Evolutionary conservation across 35 echinoderm and acorn worm genomes (phyloP), one percentile per base, ranked within the genome.

Genomic region (Stichopus chloronotus): DNA sequence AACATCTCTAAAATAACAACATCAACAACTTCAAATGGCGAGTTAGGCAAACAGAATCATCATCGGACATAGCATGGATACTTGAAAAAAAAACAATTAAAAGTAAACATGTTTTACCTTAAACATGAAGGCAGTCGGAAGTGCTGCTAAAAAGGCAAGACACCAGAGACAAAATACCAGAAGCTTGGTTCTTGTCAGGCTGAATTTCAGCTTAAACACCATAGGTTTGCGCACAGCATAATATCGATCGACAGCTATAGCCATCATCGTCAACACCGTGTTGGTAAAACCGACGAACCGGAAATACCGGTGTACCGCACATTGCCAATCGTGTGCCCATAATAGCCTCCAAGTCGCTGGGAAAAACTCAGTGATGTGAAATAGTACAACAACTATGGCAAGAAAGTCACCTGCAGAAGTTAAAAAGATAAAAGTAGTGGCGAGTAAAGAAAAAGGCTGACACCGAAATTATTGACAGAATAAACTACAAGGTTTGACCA

Each of bases 281-380:
- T 72, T 85, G 84, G 95, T 96, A 65, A 99, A 99, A 13, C 93
- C 94, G 5, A 96, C 88, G 61, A 96, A 99, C 8, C 97, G 87
- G 7, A 88, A 90, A 55, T 87, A 95, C 6, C 97, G 93, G 78
- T 95, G 95, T 17, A 99, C 13, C 7, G 59, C 43, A 87, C 97
- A 99, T 59, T 96, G 94, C 79, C 86, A 87, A 59, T 96, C 72
- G 17, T 90, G 57, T 6, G 57, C 87, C 97, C 97, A 99, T 25
- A 99, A 69, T 3, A 94, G 7, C 4, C 94, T 92, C 97, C 97
- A 99, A 8, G 95, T 99, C 5, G 13, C 13, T 20, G 93, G 80
- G 81, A 93, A 96, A 63, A 98, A 98, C 52, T 98, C 97, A 1
- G 97, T 98, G 11, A 98, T 90, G 88, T 98, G 95, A 30, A 98